phyloP scores from a whole-genome alignment of 2,113 vertebrate species.

The Podarcis muralis region DNA sequence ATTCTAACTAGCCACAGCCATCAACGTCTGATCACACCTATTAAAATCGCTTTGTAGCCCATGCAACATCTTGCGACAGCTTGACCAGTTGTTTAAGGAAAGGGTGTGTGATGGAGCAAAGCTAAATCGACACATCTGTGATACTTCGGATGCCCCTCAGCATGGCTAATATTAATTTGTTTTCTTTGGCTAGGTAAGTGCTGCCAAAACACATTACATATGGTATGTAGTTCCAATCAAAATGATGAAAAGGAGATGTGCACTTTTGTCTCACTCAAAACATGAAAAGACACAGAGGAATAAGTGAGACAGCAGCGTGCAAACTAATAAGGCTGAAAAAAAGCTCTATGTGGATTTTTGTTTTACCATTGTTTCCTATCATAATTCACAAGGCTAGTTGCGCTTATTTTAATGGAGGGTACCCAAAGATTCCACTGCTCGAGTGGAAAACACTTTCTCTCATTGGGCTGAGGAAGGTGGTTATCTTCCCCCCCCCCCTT shows the following conservation, averaged over 20 bases:
- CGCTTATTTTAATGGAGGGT: neutral
- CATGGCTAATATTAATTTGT: constrained; percentile 81
- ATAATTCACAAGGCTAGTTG: neutral
- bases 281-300: constrained; percentile 48
- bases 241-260: constrained; percentile 68
- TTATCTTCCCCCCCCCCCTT: neutral
- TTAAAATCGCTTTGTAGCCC: constrained; percentile 63
- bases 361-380: constrained; percentile 35
- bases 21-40: constrained; percentile 70
- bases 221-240: constrained; percentile 74
- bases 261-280: constrained; percentile 51
- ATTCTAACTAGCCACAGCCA: constrained; percentile 58
- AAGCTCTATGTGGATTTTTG: constrained; percentile 5
- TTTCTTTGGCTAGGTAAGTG: constrained; percentile 80
- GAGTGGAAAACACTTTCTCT: neutral
- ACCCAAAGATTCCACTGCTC: neutral
- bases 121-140: constrained; percentile 76
- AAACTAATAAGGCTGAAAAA: constrained; percentile 46
- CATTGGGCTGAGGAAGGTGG: neutral
- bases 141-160: constrained; percentile 76
- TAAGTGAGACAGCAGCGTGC: constrained; percentile 1
- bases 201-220: constrained; percentile 76
- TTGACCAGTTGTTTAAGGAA: constrained; percentile 74
- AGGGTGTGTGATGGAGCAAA: constrained; percentile 72
- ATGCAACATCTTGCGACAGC: constrained; percentile 63